Conservation (phyloP, 2,888 invertebrate species). For the Allophyes oxyacanthae region DNA sequence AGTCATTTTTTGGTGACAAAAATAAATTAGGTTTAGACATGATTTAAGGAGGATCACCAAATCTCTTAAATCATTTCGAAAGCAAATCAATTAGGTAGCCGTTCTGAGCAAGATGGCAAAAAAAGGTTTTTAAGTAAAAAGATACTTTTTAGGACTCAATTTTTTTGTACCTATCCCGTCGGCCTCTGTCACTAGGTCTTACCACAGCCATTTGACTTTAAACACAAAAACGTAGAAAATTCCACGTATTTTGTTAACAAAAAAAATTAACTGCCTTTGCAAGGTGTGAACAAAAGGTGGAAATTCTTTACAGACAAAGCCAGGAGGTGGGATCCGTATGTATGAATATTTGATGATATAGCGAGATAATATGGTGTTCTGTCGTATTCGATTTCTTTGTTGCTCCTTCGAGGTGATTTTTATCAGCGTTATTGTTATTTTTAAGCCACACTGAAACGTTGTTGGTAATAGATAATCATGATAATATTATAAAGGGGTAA, state of each 20-base stretch:
- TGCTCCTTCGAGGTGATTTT: conserved; percentile 9
- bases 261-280: conserved; percentile 55
- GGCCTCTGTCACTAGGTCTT: neutral
- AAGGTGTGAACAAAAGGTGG: conserved; percentile 61
- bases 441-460: no score
- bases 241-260: conserved; percentile 62
- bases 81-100: no score
- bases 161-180: no score
- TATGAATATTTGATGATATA: conserved; percentile 64
- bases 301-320: conserved; percentile 48
- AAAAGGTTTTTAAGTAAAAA: no score
- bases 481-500: no score
- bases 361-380: conserved; percentile 54
- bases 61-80: no score
- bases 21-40: no score
- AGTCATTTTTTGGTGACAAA: no score
- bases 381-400: conserved; percentile 28
- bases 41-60: no score
- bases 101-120: no score
- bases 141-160: no score
- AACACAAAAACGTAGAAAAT: neutral
- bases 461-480: no score
- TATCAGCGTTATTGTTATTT: neutral
- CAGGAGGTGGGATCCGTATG: conserved; percentile 57
- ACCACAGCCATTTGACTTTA: conserved; percentile 3